These are phyloP conservation scores for Leptodirus hochenwartii DNA, from an alignment of 2,888 invertebrate species.

Conservation along the genomic window DNA sequence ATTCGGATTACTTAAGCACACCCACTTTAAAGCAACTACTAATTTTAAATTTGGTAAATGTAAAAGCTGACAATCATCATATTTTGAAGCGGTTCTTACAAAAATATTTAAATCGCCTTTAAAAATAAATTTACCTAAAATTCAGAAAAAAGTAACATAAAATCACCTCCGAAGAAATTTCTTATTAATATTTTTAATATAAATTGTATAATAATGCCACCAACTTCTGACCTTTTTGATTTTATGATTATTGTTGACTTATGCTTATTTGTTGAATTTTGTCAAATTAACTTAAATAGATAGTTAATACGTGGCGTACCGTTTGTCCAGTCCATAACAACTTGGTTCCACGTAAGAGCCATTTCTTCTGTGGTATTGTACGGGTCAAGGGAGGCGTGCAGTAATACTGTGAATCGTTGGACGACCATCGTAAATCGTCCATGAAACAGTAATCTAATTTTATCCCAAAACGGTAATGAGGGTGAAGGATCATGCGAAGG, in stretches of 20 bases:
- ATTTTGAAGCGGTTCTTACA: slow-evolving; percentile 94
- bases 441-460: slow-evolving; percentile 78
- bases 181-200: no score
- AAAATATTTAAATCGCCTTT: slow-evolving; percentile 89
- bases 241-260: no score
- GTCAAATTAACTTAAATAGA: no score
- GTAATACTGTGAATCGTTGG: slow-evolving; percentile 70
- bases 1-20: slow-evolving; percentile 80
- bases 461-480: slow-evolving; percentile 94
- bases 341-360: slow-evolving; percentile 90
- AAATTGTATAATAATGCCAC: no score
- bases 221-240: no score
- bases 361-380: slow-evolving; percentile 98
- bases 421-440: slow-evolving; percentile 81
- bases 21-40: slow-evolving; percentile 73
- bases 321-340: slow-evolving; percentile 92
- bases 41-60: slow-evolving; percentile 80
- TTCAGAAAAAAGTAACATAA: no score
- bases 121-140: slow-evolving; percentile 62
- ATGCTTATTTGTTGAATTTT: no score
- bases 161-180: no score
- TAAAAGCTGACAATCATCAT: slow-evolving; percentile 90
- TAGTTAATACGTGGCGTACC: slow-evolving; percentile 34
- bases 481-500: slow-evolving; percentile 87
- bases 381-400: slow-evolving; percentile 93